These are phyloP conservation scores for Lithophane ornitopus DNA, from an alignment of 2,888 invertebrate genomes.

Conservation along the genomic window DNA sequence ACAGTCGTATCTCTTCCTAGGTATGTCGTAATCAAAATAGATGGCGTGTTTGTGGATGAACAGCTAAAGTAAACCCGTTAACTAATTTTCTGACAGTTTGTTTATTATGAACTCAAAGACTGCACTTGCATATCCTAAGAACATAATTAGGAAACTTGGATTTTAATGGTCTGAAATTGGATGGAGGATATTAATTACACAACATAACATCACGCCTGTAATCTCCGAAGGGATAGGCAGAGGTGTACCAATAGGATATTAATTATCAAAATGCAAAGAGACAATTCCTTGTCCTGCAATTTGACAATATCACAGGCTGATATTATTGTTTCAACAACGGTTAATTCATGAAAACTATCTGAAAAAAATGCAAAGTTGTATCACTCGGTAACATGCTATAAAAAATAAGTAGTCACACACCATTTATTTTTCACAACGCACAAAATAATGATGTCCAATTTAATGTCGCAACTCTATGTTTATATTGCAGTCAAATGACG, in stretches of 20 bases:
- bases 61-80: not conserved
- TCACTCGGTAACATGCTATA: not conserved
- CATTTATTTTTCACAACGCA: slow-evolving; percentile 8
- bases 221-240: not conserved
- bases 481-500: slow-evolving; percentile 33
- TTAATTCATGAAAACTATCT: not conserved
- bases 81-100: not conserved
- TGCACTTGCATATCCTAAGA: not conserved
- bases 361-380: not conserved
- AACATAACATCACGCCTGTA: not conserved
- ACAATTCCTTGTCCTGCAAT: not conserved
- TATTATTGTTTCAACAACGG: not conserved
- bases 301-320: not conserved
- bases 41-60: not conserved
- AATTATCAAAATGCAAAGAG: not conserved
- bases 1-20: slow-evolving; percentile 1
- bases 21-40: slow-evolving; percentile 16
- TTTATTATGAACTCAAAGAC: not conserved
- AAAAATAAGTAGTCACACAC: not conserved
- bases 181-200: not conserved
- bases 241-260: not conserved
- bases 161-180: not conserved
- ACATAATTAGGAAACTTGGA: not conserved
- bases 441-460: slow-evolving; percentile 34
- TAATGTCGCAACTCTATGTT: slow-evolving; percentile 22